Evolutionary conservation across 2,888 invertebrate species (phyloP).

Genomic region (Epirrhoe alternata): DNA sequence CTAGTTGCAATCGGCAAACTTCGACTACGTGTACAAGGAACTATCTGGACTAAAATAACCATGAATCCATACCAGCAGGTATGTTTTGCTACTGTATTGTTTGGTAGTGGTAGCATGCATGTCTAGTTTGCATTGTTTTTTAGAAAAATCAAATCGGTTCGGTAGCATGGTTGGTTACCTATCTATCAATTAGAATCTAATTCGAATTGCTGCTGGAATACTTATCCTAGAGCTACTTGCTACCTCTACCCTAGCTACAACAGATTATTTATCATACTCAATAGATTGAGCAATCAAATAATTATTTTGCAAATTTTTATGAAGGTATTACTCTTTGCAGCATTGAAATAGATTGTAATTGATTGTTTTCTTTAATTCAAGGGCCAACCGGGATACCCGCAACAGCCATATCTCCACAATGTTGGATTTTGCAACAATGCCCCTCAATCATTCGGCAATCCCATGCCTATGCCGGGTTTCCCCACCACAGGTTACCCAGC

Average conservation of each 20-base stretch:
- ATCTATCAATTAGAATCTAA: constrained; percentile 1
- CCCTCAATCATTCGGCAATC: constrained; percentile 81
- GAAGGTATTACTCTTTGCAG: constrained; percentile 35
- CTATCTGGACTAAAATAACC: constrained; percentile 9
- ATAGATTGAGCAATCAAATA: neutral
- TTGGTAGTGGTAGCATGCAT: constrained; percentile 16
- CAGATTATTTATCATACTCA: too few relatives aligned
- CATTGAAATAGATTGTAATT: constrained; percentile 43
- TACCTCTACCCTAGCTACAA: neutral
- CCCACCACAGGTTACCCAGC: constrained; percentile 75
- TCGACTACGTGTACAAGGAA: constrained; percentile 16
- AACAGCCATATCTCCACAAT: constrained; percentile 78
- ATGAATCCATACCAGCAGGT: constrained; percentile 52
- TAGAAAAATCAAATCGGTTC: neutral
- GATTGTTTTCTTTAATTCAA: constrained; percentile 66
- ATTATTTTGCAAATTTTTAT: neutral
- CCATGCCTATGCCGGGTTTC: constrained; percentile 77
- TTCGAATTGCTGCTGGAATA: neutral
- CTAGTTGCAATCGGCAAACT: neutral
- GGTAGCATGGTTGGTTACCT: neutral
- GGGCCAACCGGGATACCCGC: constrained; percentile 84
- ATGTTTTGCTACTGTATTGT: constrained; percentile 38
- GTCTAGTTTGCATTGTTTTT: neutral
- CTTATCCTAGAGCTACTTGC: neutral
- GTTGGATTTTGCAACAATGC: constrained; percentile 78